Conservation (phyloP, 1,140 invertebrate genomes). For the Marisa cornuarietis region DNA sequence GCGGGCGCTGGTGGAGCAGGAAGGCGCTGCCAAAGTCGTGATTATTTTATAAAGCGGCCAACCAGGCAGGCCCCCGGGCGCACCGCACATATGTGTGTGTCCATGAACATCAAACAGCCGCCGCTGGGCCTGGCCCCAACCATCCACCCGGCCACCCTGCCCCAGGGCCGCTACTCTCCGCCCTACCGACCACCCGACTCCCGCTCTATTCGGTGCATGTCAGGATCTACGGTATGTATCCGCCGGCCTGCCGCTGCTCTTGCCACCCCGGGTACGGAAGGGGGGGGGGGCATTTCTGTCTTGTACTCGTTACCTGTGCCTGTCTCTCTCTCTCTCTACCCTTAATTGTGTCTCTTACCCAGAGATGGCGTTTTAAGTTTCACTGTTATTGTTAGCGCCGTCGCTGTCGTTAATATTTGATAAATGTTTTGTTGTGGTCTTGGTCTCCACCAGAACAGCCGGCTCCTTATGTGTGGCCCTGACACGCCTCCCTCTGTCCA, state of each 20-base stretch:
- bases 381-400: conserved; percentile 3
- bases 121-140: conserved; percentile 42
- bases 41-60: conserved; percentile 23
- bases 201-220: conserved; percentile 48
- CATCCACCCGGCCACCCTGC: conserved; percentile 45
- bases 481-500: no score
- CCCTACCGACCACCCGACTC: conserved; percentile 47
- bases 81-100: conserved; percentile 20
- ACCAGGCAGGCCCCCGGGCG: background rate
- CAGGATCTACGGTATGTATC: conserved; percentile 49
- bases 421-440: conserved; percentile 24
- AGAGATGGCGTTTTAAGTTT: no score
- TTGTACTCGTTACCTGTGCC: background rate
- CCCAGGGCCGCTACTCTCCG: conserved; percentile 51
- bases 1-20: conserved; percentile 53
- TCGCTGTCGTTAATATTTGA: conserved; percentile 23
- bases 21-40: conserved; percentile 12
- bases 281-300: background rate
- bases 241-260: background rate
- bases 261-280: background rate
- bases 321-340: background rate
- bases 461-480: no score
- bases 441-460: no score
- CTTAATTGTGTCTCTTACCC: no score
- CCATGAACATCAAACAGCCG: conserved; percentile 35